Evolutionary conservation across 2,113 vertebrate species (phyloP), one percentile per base, ranked within the genome.

Genomic region (Phylloscopus trochiloides): DNA sequence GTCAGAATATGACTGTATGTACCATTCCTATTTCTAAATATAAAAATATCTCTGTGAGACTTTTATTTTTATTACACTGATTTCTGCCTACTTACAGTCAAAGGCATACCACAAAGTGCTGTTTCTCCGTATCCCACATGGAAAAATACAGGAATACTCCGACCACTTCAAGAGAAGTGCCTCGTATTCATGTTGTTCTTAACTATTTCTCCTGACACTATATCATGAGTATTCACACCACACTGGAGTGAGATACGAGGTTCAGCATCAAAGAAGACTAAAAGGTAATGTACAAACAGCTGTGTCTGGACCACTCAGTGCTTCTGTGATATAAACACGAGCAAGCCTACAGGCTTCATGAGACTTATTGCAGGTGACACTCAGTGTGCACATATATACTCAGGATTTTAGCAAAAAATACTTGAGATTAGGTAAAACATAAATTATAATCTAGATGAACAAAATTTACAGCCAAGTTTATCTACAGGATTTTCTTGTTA

Each of bases 31-130:
- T 84, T 92, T 82, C 76, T 94, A 96, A 97, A 96, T 81, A 86
- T 50, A 92, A 95, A 95, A 96, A 52, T 48, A 92, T 83, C 18
- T 93, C 43, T 84, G 42, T 2, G 24, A 83, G 74, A 93, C 66
- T 96, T 97, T 97, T 94, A 73, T 93, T 97, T 96, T 96, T 94
- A 85, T 83, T 92, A 79, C 86, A 94, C n/a, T 92, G 92, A 96
- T 96, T 96, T 96, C 88, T 97, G 63, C 70, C 40, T 86, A 48
- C 59, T 93, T 97, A 76, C 45, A 88, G 32, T 86, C 63, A 79
- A 59, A 96, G 52, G 61, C 22, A 7, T 66, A 74, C n/a, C 40
- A 74, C 10, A 1, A 86, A 81, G 57, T 61, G 72, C 18, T 77
- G 29, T 58, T 77, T 63, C 40, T 86, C 79, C 55, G 14, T 55